Conservation (phyloP, 2,888 invertebrate species). For the Macrophya alboannulata region DNA sequence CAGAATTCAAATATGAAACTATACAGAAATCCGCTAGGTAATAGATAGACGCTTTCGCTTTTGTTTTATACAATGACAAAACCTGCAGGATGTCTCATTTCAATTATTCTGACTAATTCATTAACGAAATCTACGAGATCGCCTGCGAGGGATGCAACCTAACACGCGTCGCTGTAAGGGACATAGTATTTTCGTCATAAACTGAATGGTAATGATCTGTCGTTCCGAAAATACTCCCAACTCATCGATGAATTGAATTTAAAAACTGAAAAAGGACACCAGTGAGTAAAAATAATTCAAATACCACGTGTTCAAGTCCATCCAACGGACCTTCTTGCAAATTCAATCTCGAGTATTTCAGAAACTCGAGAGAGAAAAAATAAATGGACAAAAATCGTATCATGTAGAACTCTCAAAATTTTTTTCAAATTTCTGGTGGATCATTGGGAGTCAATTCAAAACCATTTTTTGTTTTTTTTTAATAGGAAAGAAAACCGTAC, state of each 20-base stretch:
- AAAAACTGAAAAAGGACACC: not conserved
- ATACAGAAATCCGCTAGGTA: not conserved
- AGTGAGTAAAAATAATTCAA: not conserved
- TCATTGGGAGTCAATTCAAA: not conserved
- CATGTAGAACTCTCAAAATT: not conserved
- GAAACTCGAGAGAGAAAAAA: not conserved
- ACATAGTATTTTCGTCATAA: not conserved
- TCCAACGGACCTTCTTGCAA: too few species aligned
- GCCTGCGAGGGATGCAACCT: constrained; percentile 28
- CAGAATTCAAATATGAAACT: not conserved
- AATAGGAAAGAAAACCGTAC: not conserved
- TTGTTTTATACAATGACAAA: not conserved
- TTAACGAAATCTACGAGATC: not conserved
- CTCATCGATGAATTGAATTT: not conserved
- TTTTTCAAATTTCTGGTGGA: not conserved
- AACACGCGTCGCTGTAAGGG: not conserved
- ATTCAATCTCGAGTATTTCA: not conserved
- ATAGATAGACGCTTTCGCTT: not conserved
- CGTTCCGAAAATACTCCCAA: not conserved
- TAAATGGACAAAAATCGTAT: not conserved
- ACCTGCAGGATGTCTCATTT: not conserved
- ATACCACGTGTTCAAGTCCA: not conserved
- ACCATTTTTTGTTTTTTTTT: too few species aligned
- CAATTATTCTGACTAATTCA: not conserved
- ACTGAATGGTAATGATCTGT: not conserved